Base-by-base conservation (phyloP, 1,140 invertebrate genomes). In the Chironomus striatipennis region DNA sequence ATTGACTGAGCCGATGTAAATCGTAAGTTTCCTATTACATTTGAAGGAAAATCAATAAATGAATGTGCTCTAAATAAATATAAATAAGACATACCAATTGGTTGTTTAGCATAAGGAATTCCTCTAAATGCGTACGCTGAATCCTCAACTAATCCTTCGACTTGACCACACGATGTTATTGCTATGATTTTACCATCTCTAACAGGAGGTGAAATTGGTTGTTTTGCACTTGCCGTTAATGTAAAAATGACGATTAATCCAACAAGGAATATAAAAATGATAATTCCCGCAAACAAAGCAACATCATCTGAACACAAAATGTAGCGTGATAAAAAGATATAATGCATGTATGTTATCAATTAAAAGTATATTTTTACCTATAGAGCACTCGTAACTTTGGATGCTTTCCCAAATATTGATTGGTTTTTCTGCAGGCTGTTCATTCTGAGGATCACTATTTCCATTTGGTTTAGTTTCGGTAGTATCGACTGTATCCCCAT, bases 71-170 rank as follows among this genome's bases (percentile, higher is more conserved):
- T 57, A 12, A 57, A 57, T 57, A 15, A 4, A 57, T 57, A 12
- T 34, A 34, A n/a, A 47, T 47, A 47, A 47, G 15, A 57, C 47
- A 57, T 86, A 9, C 83, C 87, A 0, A 90, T 76, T 0, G 94
- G 93, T 10, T 93, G 90, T n/a, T 89, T 78, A 3, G 94, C 93
- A 80, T 93, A 96, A 0, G 93, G 94, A 73, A 96, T 91, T 17
- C 93, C 93, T 18, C 89, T 88, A 81, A 96, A 96, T 2, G 90
- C 90, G 77, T 90, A 91, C 1, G 88, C 90, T 12, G 88, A 89
- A 75, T 93, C 89, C 79, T 93, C 89, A 24, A 90, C 82, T 9
- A 90, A 79, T 17, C 93, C 93, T 83, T 93, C 87, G 18, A 94
- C 89, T 10, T 83, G 84, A 73, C 93, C 93, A 80, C 93, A 96